phyloP scores from a whole-genome alignment of 1,140 invertebrate genomes.

The Drosophila gunungcola region DNA sequence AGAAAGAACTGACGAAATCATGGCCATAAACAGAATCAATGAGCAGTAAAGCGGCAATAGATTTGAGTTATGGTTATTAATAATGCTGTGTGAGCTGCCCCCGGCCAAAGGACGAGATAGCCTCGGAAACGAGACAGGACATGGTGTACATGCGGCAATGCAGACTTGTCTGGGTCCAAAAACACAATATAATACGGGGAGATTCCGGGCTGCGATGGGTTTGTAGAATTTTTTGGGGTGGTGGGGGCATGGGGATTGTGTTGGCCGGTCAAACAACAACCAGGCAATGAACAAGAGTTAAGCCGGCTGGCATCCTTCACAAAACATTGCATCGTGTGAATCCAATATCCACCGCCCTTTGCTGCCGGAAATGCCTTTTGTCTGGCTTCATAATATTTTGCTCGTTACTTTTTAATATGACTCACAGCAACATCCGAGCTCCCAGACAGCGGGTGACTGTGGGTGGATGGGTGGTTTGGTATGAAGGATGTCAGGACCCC shows the following conservation, averaged over 20 bases:
- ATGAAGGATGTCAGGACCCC: conserved; percentile 2
- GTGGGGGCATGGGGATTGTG: conserved; percentile 1
- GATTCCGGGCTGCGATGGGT: conserved; percentile 18
- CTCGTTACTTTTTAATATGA: conserved; percentile 83
- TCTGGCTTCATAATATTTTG: conserved; percentile 82
- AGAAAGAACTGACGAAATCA: conserved; percentile 56
- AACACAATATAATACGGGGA: conserved; percentile 75
- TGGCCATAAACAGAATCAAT: conserved; percentile 77
- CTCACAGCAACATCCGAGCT: conserved; percentile 74
- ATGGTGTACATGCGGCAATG: conserved; percentile 72
- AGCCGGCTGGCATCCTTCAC: conserved; percentile 37
- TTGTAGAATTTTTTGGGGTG: conserved; percentile 4
- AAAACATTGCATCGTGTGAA: conserved; percentile 72
- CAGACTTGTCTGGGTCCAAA: conserved; percentile 75
- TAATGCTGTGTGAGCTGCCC: conserved; percentile 54
- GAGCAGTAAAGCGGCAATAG: conserved; percentile 81
- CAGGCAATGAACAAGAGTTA: conserved; percentile 65
- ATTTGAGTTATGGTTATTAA: conserved; percentile 83
- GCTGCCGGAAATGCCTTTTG: conserved; percentile 76
- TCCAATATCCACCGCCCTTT: conserved; percentile 60
- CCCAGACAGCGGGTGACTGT: conserved; percentile 39
- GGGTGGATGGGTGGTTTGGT: neutral
- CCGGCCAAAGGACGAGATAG: conserved; percentile 29
- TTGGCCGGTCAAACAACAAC: conserved; percentile 43
- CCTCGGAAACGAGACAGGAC: conserved; percentile 38